Base-by-base conservation (phyloP, 2,797 vertebrate species). In the Pampus argenteus region DNA sequence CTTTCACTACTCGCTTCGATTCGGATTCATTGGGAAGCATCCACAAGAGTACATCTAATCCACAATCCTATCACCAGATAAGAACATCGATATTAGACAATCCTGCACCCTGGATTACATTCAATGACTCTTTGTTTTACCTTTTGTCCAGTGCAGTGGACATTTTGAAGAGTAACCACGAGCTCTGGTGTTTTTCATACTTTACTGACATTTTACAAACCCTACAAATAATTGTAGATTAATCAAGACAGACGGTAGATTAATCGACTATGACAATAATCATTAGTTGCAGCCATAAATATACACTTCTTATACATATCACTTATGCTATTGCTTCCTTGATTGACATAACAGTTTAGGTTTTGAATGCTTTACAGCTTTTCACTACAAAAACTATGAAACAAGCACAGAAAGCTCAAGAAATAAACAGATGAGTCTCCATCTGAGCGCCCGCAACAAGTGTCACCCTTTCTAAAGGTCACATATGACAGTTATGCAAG, bases 391-490 rank as follows among this genome's bases (percentile, higher is more conserved):
- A 29, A 44, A 13, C 10, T 11, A 13, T 13, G 34, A 36, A 36
- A 36, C 34, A 36, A 36, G 34, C 34, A 36, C 2, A 36, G 34
- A 11, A 36, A 23, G 5, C 14, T 56, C 0, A 5, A 34, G 2
- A 36, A 58, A 38, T 8, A 47, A 47, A 11, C n/a, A 29, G 11
- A 6, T 5, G 18, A 40, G 10, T 48, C 7, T 8, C 1, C 10
- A 2, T 23, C 64, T 49, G 2, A n/a, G 36, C 23, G 31, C 22
- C 23, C 36, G 68, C 50, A 74, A 48, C 66, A 76, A 51, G 44
- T 74, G 22, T 65, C 50, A 26, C 22, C 56, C 13, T 70, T 81
- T 74, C 22, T 8, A 14, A 85, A 85, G 73, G 76, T 78, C 77
- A 63, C 44, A 20, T 25, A 40, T 64, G 66, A 54, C 57, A 78